Conservation (phyloP, 2,113 vertebrate species). For the Pelusios castaneus region DNA sequence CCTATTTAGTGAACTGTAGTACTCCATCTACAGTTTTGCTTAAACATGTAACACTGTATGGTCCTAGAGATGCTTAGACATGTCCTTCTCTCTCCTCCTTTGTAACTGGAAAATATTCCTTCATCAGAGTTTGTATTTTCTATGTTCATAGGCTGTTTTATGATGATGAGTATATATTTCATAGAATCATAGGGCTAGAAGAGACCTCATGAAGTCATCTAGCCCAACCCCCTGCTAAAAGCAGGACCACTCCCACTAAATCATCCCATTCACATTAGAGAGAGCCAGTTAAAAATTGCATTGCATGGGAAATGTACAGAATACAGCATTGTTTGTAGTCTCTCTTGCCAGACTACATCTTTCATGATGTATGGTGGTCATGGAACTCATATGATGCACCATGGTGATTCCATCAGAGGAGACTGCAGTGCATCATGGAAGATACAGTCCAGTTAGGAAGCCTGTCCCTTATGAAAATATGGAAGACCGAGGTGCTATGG, state of each 20-base stretch:
- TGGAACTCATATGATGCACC: background rate
- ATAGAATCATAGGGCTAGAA: too few species aligned
- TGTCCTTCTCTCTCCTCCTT: background rate
- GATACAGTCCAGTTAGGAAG: background rate
- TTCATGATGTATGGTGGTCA: background rate
- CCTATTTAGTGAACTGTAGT: conserved; percentile 9
- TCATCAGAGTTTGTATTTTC: background rate
- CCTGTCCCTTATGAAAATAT: too few species aligned
- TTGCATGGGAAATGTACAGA: background rate
- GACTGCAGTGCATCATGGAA: background rate
- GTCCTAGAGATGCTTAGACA: background rate
- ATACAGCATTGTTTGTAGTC: conserved; percentile 44
- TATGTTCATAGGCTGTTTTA: conserved; percentile 1
- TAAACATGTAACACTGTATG: background rate
- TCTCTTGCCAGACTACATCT: background rate
- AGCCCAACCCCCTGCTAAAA: too few species aligned
- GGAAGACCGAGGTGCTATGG: too few species aligned
- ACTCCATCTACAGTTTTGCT: background rate
- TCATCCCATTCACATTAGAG: too few species aligned
- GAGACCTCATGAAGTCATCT: too few species aligned
- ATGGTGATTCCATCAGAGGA: background rate
- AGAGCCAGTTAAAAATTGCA: conserved; percentile 2
- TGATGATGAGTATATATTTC: background rate
- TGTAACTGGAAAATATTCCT: background rate
- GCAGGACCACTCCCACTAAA: too few species aligned